These are phyloP conservation scores for Nesogale talazaci DNA, from an alignment of 2,113 vertebrate species.

Conservation along the genomic window DNA sequence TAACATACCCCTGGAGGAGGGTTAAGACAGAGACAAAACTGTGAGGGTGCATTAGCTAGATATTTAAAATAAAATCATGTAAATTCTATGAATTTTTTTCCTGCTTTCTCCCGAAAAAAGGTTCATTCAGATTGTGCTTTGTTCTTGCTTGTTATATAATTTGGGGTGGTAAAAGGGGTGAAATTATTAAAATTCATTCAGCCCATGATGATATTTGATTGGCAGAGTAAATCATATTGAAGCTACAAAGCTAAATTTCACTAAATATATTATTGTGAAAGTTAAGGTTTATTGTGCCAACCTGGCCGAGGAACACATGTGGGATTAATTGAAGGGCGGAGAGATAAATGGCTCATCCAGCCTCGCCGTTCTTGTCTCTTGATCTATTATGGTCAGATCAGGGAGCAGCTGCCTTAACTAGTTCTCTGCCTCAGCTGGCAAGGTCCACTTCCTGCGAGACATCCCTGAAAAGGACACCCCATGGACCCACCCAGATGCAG, in stretches of 20 bases:
- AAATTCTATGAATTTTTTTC: background rate
- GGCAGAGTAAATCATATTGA: constrained; percentile 23
- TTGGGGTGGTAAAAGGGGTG: background rate
- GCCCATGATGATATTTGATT: background rate
- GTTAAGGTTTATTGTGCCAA: no score
- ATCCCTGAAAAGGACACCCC: no score
- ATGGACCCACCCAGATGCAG: no score
- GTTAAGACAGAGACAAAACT: constrained; percentile 35
- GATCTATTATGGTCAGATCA: no score
- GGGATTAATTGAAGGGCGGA: no score
- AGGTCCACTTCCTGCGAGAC: no score
- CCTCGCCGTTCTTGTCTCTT: no score
- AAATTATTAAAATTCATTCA: constrained; percentile 39
- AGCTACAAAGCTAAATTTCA: background rate
- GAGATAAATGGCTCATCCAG: no score
- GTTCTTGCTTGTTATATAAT: background rate
- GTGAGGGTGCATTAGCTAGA: constrained; percentile 17
- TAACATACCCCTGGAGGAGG: constrained; percentile 5
- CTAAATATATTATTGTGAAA: background rate
- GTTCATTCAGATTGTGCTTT: background rate
- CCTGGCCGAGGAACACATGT: no score
- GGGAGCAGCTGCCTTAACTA: no score
- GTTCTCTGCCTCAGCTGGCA: no score
- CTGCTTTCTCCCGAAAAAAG: background rate
- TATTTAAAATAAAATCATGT: constrained; percentile 21